Conservation (phyloP, 1,140 invertebrate genomes). For the Drosophila lacteicornis region DNA sequence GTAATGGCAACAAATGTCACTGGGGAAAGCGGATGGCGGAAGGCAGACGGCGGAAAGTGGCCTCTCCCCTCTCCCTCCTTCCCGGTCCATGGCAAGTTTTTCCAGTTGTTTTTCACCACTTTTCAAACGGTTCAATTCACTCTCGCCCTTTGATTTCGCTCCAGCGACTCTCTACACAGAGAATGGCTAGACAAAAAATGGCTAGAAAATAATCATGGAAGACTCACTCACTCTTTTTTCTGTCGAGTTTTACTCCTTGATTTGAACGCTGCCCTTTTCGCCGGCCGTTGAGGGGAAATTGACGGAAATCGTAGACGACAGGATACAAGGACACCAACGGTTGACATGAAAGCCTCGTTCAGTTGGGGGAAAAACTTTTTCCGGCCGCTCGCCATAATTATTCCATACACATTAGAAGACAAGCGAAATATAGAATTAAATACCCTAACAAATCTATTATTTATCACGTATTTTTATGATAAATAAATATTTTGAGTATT, state of each 20-base stretch:
- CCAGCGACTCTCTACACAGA: constrained; percentile 25
- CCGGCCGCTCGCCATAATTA: not conserved
- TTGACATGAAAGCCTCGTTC: constrained; percentile 23
- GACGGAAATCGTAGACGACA: constrained; percentile 35
- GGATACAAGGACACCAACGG: constrained; percentile 22
- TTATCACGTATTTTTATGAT: too few relatives aligned
- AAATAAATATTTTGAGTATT: too few relatives aligned
- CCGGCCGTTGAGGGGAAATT: not conserved
- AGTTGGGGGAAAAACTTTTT: not conserved
- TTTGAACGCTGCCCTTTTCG: constrained; percentile 5
- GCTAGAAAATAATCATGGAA: constrained; percentile 8
- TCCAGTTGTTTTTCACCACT: constrained; percentile 56
- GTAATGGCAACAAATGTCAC: constrained; percentile 79
- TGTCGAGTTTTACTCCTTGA: constrained; percentile 22
- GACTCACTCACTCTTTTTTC: constrained; percentile 10
- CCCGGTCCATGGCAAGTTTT: constrained; percentile 51
- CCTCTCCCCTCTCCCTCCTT: not conserved
- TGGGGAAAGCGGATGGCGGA: constrained; percentile 28
- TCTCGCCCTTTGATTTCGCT: constrained; percentile 51
- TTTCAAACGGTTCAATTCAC: constrained; percentile 47
- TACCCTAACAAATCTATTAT: too few relatives aligned
- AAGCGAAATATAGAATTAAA: not conserved
- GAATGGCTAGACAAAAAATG: not conserved
- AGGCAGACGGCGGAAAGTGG: not conserved
- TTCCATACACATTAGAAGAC: constrained; percentile 1